phyloP scores from a whole-genome alignment of 2,888 invertebrate genomes.

The Patella pellucida region DNA sequence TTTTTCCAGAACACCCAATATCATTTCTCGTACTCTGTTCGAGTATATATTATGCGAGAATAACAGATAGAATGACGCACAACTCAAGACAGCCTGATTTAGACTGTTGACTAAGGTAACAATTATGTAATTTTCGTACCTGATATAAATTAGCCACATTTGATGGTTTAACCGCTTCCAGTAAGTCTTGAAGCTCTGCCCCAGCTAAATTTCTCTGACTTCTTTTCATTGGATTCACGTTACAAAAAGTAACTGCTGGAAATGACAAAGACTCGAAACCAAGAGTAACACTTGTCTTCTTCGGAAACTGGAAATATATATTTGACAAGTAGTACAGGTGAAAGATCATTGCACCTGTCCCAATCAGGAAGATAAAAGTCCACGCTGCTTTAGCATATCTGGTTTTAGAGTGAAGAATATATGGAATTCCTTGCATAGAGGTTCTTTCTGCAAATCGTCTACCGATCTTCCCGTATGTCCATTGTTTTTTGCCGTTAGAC shows the following conservation, averaged over 20 bases:
- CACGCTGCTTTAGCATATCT: neutral
- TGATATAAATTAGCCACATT: neutral
- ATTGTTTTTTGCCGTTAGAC: neutral
- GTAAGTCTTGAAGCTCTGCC: neutral
- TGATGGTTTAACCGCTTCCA: neutral
- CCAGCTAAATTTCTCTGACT: neutral
- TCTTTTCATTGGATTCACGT: slow-evolving; percentile 18
- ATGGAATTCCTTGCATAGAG: slow-evolving; percentile 16
- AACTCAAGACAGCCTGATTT: no score
- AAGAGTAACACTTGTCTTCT: slow-evolving; percentile 12
- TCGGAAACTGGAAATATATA: slow-evolving; percentile 13
- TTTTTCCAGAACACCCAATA: no score
- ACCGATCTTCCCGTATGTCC: neutral
- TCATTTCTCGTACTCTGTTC: no score
- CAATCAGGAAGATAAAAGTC: slow-evolving; percentile 4
- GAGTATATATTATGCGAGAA: no score
- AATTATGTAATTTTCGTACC: neutral
- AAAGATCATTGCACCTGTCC: slow-evolving; percentile 11
- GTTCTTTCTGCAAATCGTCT: slow-evolving; percentile 15
- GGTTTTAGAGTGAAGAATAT: slow-evolving; percentile 10
- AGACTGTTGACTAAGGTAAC: no score
- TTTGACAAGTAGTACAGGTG: slow-evolving; percentile 14
- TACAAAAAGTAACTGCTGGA: slow-evolving; percentile 20
- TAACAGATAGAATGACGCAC: no score
- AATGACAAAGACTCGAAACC: slow-evolving; percentile 19